phyloP scores from a whole-genome alignment of 2,888 invertebrate species.

The Polyommatus iphigenia region DNA sequence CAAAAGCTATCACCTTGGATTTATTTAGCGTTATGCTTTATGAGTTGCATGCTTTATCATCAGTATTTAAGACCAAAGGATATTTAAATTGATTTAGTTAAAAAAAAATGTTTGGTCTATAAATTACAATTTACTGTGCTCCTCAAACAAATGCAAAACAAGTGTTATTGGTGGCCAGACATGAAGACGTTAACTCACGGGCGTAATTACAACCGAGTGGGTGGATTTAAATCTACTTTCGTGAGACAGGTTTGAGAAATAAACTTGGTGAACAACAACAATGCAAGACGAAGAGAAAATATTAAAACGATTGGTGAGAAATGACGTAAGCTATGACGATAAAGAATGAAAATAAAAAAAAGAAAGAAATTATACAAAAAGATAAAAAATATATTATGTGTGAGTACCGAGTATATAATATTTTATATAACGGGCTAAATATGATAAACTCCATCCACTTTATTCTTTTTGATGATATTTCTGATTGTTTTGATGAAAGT shows the following conservation, averaged over 20 bases:
- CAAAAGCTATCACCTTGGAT: too few species aligned
- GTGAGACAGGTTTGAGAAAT: constrained; percentile 30
- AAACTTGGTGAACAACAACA: constrained; percentile 28
- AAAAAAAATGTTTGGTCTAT: background rate
- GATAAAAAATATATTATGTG: too few species aligned
- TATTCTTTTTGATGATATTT: too few species aligned
- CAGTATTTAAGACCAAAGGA: background rate
- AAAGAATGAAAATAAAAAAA: background rate
- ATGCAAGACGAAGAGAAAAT: background rate
- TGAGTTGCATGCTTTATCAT: too few species aligned
- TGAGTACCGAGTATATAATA: too few species aligned
- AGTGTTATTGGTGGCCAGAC: constrained; percentile 68
- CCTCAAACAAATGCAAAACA: constrained; percentile 68
- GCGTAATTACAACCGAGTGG: constrained; percentile 72
- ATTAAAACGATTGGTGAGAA: background rate
- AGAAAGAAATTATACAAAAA: background rate
- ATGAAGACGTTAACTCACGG: constrained; percentile 57
- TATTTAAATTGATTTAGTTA: background rate
- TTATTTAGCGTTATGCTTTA: too few species aligned
- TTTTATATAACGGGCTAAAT: too few species aligned
- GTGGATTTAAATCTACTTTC: constrained; percentile 50
- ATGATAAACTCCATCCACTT: too few species aligned
- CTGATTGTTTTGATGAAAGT: too few species aligned
- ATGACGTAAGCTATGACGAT: background rate
- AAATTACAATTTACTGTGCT: constrained; percentile 20